Evolutionary conservation across 1,140 invertebrate species (phyloP).

Genomic region (Musca vetustissima): DNA sequence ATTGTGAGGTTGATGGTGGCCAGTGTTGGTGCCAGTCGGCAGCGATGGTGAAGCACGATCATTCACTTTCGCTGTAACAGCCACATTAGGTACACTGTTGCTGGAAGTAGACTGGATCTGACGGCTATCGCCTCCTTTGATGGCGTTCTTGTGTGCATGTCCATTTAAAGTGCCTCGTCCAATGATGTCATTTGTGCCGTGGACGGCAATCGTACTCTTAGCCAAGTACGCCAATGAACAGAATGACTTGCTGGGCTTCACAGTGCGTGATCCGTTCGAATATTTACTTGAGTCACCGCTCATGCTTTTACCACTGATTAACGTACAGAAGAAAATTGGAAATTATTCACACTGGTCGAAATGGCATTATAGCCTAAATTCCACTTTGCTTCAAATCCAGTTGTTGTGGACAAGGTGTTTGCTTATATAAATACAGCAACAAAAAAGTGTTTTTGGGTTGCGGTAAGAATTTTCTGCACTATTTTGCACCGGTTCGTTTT

Average conservation of each 20-base stretch:
- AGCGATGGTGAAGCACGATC: conserved; percentile 27
- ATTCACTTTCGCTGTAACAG: conserved; percentile 28
- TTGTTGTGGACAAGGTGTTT: too few relatives aligned
- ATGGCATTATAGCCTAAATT: not conserved
- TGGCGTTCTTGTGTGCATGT: not conserved
- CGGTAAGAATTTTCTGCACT: too few relatives aligned
- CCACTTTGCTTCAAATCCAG: too few relatives aligned
- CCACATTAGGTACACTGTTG: conserved; percentile 25
- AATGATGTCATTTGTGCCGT: conserved; percentile 23
- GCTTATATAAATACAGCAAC: too few relatives aligned
- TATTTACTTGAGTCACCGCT: not conserved
- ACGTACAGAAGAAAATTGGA: too few relatives aligned
- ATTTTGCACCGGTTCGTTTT: too few relatives aligned
- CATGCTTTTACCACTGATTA: not conserved
- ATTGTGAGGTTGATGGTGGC: conserved; percentile 1
- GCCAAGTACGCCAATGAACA: conserved; percentile 31
- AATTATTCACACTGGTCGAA: not conserved
- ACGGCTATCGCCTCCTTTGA: not conserved
- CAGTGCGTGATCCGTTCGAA: conserved; percentile 17
- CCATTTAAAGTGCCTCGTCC: conserved; percentile 24
- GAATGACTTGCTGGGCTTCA: conserved; percentile 27
- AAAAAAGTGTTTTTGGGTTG: too few relatives aligned
- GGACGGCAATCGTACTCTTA: conserved; percentile 28
- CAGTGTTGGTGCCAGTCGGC: conserved; percentile 27
- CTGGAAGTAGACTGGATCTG: not conserved